phyloP scores from a whole-genome alignment of 2,888 invertebrate genomes.

The Heliconius ethilla region DNA sequence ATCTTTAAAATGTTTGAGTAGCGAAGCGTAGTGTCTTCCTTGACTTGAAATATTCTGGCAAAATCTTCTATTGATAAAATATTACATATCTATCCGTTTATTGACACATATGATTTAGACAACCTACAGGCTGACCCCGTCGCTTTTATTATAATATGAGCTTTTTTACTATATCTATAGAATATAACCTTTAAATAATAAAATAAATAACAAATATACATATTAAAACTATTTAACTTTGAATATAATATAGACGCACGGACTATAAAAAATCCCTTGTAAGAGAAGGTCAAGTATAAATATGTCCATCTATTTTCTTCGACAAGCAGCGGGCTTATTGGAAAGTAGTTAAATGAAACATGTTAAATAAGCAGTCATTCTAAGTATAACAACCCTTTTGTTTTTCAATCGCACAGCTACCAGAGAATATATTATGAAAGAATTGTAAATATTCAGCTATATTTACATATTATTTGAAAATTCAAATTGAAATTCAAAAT shows the following conservation, averaged over 20 bases:
- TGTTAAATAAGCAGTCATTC: conserved; percentile 1
- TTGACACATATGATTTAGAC: too few relatives aligned
- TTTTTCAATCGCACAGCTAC: background rate
- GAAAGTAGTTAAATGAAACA: background rate
- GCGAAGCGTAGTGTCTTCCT: too few relatives aligned
- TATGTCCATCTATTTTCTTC: conserved; percentile 2
- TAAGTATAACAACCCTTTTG: background rate
- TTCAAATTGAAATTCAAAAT: too few relatives aligned
- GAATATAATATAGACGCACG: background rate
- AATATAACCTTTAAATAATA: too few relatives aligned
- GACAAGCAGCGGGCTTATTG: background rate
- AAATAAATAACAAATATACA: background rate
- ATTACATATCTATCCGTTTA: too few relatives aligned
- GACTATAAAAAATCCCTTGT: conserved; percentile 2
- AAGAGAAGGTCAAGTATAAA: conserved; percentile 14
- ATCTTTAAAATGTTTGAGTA: too few relatives aligned
- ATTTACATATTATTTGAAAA: background rate
- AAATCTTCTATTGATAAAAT: too few relatives aligned
- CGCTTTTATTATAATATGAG: too few relatives aligned
- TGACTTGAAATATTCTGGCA: too few relatives aligned
- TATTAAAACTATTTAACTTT: background rate
- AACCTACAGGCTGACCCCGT: too few relatives aligned
- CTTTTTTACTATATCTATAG: too few relatives aligned
- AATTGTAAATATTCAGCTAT: background rate
- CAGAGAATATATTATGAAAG: too few relatives aligned